phyloP scores from a whole-genome alignment of 1,140 invertebrate species.

The Teleopsis dalmanni region DNA sequence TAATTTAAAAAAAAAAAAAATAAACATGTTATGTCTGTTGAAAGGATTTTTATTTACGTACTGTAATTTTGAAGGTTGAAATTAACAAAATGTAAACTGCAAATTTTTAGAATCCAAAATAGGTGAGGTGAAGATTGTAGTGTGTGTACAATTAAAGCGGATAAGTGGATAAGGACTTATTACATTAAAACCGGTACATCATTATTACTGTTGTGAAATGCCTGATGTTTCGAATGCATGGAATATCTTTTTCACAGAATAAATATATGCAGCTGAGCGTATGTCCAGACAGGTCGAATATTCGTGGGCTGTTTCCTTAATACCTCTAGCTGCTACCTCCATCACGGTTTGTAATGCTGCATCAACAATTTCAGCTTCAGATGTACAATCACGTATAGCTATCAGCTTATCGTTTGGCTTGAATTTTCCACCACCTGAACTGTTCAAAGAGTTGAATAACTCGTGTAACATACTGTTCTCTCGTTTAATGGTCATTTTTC shows the following conservation, averaged over 20 bases:
- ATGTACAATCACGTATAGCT: slow-evolving; percentile 45
- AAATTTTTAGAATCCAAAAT: too few species aligned
- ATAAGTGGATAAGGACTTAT: too few species aligned
- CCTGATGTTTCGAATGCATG: slow-evolving; percentile 69
- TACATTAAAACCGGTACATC: too few species aligned
- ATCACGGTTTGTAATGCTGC: slow-evolving; percentile 76
- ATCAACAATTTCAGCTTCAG: slow-evolving; percentile 76
- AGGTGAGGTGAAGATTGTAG: too few species aligned
- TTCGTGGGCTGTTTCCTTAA: slow-evolving; percentile 62
- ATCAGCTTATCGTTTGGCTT: slow-evolving; percentile 56
- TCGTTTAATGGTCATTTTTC: slow-evolving; percentile 64
- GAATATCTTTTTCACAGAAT: slow-evolving; percentile 77
- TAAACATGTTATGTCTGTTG: too few species aligned
- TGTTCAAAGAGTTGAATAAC: slow-evolving; percentile 29
- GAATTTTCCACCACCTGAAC: slow-evolving; percentile 17
- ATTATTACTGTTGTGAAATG: slow-evolving; percentile 22
- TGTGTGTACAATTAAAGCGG: too few species aligned
- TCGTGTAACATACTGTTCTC: slow-evolving; percentile 23
- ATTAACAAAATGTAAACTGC: too few species aligned
- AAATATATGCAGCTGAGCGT: slow-evolving; percentile 75
- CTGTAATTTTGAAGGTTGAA: too few species aligned
- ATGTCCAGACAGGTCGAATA: slow-evolving; percentile 73
- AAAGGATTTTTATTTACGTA: too few species aligned
- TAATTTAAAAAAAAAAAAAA: too few species aligned
- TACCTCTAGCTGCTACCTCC: slow-evolving; percentile 59